phyloP scores from a whole-genome alignment of 2,888 invertebrate genomes.

The Meandrusa payeni region DNA sequence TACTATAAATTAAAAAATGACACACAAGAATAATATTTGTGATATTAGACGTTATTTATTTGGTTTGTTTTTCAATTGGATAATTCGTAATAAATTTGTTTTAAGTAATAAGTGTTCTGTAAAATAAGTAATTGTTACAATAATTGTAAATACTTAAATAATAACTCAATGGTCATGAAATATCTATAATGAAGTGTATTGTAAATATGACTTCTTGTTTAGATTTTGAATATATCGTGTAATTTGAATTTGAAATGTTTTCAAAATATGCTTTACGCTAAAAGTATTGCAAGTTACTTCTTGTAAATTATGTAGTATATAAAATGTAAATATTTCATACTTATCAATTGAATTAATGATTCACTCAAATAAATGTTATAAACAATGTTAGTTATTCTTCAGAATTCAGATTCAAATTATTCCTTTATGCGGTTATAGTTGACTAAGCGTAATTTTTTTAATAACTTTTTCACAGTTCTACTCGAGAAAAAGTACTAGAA shows the following conservation, averaged over 20 bases:
- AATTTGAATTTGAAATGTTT: background rate
- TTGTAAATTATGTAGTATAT: too few species aligned
- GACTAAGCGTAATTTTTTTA: too few species aligned
- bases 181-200: background rate
- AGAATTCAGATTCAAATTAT: too few species aligned
- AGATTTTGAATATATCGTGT: background rate
- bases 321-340: conserved; percentile 11
- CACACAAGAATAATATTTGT: conserved; percentile 62
- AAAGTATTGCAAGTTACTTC: too few species aligned
- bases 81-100: conserved; percentile 27
- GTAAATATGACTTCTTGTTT: background rate
- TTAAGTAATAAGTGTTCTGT: conserved; percentile 14
- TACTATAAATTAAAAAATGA: conserved; percentile 35
- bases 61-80: conserved; percentile 50
- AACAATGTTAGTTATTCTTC: too few species aligned
- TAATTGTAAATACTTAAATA: conserved; percentile 2
- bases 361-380: too few species aligned
- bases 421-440: too few species aligned
- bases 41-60: conserved; percentile 69
- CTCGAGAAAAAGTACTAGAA: too few species aligned
- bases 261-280: conserved; percentile 1
- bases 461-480: too few species aligned
- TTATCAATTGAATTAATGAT: too few species aligned
- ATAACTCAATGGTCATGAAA: background rate
- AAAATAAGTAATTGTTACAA: background rate